Percentiles rank a stretch among this genome's conserved stretches.
Evolutionary conservation across 2,113 vertebrate genomes (phyloP).

Genomic region (Tichodroma muraria): DNA sequence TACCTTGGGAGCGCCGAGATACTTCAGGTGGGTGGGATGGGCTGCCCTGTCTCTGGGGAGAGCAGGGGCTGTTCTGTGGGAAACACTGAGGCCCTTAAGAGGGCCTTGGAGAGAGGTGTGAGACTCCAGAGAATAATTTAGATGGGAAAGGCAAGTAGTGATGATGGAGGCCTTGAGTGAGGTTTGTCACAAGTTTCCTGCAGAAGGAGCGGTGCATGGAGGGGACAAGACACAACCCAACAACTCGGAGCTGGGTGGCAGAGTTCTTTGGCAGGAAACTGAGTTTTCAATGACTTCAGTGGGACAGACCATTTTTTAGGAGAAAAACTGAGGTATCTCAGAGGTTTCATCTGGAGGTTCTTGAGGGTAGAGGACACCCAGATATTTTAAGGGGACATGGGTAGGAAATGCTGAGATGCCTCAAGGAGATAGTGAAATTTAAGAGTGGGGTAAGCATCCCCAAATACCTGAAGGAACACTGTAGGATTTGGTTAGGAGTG

Average conservation of each 20-base stretch:
- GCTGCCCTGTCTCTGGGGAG: background rate
- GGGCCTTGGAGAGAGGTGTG: background rate
- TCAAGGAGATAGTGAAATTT: background rate
- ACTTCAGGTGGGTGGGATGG: background rate
- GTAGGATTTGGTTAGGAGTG: background rate
- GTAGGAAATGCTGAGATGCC: background rate
- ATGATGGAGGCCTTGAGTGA: background rate
- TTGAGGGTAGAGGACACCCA: background rate
- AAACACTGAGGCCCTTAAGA: background rate
- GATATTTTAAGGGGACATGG: background rate
- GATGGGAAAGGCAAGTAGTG: background rate
- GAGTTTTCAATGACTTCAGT: background rate
- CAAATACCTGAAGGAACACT: background rate
- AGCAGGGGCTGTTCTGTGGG: background rate
- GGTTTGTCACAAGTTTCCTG: background rate
- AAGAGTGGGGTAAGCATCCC: background rate
- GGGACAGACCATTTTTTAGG: background rate
- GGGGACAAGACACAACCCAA: rapidly evolving
- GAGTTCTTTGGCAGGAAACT: background rate
- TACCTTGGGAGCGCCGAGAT: background rate
- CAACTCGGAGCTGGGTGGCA: background rate
- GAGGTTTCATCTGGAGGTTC: background rate
- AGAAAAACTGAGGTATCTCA: background rate
- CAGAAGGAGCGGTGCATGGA: background rate
- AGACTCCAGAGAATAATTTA: background rate